Base-by-base conservation (phyloP, 2,797 vertebrate genomes). In the Hapalemur alaotrensis region DNA sequence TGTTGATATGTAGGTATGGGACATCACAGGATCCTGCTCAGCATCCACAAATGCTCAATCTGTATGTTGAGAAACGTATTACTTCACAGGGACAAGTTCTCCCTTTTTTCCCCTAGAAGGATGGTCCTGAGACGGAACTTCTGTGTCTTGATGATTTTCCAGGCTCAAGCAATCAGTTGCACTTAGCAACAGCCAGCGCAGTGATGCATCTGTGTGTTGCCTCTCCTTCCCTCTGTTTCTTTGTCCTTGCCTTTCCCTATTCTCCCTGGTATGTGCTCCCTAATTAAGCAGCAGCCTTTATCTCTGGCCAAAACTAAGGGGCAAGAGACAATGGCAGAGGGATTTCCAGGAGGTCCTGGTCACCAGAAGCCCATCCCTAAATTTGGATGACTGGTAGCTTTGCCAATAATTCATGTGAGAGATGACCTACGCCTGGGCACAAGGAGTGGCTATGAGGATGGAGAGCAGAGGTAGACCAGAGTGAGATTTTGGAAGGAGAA, bases 121-220 rank as follows among this genome's bases (percentile, higher is more conserved):
- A 73, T 84, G 28, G 9, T 59, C 28, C 18, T 65, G 48, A 84
- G 72, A 65, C 38, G 18, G 48, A 95, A 63, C 3, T 41, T 83
- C 50, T 4, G 12, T 81, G 72, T 5, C 7, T 73, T 65, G n/a
- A 72, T 22, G 12, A 23, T 69, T 89, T 85, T 92, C 41, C 73
- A 81, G 46, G 46, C 30, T 80, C 23, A 38, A 67, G 52, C 23
- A 14, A 48, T 25, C 69, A 17, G 43, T 38, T 9, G 1, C 23
- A 72, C 32, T 69, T 48, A 35, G 13, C 48, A 81, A 78, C 1
- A 61, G 61, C 28, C 30, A 63, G 8, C 4, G 7, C 2, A 17
- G 32, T 20, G 17, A 30, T 30, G 20, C 7, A 23, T 46, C 18
- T 20, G 52, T 18, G 0, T 48, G 5, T 46, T 0, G 3, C 22